These are phyloP conservation scores for Mystacornis crossleyi DNA, from an alignment of 2,113 vertebrate species.

Conservation along the genomic window DNA sequence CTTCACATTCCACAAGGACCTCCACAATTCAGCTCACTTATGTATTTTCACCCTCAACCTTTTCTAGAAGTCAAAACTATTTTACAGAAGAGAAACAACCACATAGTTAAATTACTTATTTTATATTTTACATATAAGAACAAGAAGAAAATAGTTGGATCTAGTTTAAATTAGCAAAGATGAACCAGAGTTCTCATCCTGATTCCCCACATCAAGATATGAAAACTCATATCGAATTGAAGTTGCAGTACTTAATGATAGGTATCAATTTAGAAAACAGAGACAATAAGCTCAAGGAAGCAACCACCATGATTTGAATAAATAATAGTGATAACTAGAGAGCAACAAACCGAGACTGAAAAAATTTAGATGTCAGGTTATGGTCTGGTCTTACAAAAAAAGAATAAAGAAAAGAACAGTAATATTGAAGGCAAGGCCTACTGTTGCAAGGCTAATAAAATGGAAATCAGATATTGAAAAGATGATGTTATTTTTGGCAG, in stretches of 20 bases:
- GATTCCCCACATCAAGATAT: not conserved
- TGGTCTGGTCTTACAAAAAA: not conserved
- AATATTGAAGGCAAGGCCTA: conserved; percentile 39
- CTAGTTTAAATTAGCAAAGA: not conserved
- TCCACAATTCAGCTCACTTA: not conserved
- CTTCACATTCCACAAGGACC: not conserved
- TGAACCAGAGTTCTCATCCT: not conserved
- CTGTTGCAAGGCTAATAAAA: conserved; percentile 40
- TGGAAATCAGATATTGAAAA: not conserved
- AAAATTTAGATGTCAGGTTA: not conserved
- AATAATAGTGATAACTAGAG: conserved; percentile 20
- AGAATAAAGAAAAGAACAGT: not conserved
- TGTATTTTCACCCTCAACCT: not conserved
- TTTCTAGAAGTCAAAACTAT: not conserved
- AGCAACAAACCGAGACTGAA: conserved; percentile 40
- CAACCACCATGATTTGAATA: conserved; percentile 24
- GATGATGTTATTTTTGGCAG: not conserved
- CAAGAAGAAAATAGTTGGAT: not conserved
- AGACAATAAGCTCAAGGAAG: conserved; percentile 1
- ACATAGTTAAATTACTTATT: not conserved
- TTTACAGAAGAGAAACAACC: not conserved
- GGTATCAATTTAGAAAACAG: not conserved
- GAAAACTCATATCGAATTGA: not conserved
- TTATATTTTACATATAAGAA: not conserved
- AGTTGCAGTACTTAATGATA: not conserved